phyloP scores from a whole-genome alignment of 2,113 vertebrate genomes.

The Eira barbara region DNA sequence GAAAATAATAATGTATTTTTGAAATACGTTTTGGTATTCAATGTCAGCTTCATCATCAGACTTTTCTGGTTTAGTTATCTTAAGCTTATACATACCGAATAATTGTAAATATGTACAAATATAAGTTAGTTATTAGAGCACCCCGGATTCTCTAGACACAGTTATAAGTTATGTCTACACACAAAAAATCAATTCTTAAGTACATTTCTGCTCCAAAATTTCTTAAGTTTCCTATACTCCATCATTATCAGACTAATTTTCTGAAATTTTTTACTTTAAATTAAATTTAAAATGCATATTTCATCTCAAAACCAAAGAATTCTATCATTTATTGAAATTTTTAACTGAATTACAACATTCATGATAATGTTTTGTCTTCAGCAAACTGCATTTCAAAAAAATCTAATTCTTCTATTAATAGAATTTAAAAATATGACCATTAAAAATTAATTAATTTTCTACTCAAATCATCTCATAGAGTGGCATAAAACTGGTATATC shows the following conservation, averaged over 20 bases:
- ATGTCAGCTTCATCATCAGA: neutral
- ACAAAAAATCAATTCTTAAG: neutral
- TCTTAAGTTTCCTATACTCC: neutral
- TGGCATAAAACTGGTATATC: neutral
- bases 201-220: neutral
- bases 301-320: neutral
- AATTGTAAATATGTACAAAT: neutral
- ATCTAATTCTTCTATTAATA: neutral
- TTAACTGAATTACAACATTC: neutral
- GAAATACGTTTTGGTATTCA: neutral
- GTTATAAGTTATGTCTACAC: neutral
- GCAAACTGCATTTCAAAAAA: neutral
- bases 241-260: neutral
- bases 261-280: neutral
- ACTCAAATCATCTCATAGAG: neutral
- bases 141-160: neutral
- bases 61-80: neutral
- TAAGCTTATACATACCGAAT: neutral
- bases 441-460: neutral
- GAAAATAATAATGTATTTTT: neutral
- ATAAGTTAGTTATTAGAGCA: neutral
- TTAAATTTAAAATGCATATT: neutral
- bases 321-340: neutral
- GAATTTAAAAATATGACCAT: neutral
- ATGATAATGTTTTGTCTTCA: neutral